Evolutionary conservation across 2,888 invertebrate species (phyloP).

Genomic region (Drosophila peninsularis): DNA sequence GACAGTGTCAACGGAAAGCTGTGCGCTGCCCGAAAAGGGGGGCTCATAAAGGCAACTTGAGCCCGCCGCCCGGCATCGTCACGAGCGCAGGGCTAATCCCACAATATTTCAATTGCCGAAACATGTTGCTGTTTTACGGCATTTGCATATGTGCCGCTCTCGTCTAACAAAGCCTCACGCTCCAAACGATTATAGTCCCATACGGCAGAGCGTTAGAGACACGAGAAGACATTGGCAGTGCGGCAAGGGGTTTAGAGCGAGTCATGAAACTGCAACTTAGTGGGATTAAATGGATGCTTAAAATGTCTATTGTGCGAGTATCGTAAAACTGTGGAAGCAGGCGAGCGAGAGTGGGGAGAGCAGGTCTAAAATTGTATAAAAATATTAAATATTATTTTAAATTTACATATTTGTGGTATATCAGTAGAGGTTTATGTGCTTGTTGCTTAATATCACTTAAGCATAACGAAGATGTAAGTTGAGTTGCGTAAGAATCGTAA

Average conservation of each 20-base stretch:
- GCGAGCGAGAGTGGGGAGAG: background rate
- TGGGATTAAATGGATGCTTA: constrained; percentile 11
- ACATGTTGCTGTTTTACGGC: constrained; percentile 59
- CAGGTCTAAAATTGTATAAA: background rate
- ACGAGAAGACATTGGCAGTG: background rate
- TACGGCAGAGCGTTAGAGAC: constrained; percentile 40
- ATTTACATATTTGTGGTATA: background rate
- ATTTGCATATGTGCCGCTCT: constrained; percentile 50
- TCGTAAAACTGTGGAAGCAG: background rate
- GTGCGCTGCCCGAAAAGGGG: constrained; percentile 6
- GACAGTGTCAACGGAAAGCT: constrained; percentile 70
- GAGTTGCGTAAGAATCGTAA: too few relatives aligned
- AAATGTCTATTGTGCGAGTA: background rate
- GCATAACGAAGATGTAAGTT: too few relatives aligned
- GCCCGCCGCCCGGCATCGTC: constrained; percentile 13
- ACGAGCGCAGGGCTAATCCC: constrained; percentile 58
- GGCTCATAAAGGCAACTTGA: constrained; percentile 43
- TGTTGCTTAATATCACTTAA: background rate
- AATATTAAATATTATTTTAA: background rate
- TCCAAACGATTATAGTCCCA: constrained; percentile 42
- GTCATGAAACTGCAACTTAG: constrained; percentile 1
- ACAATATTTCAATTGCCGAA: constrained; percentile 75
- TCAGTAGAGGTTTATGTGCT: background rate
- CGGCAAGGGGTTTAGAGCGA: constrained; percentile 9
- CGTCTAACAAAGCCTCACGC: too few relatives aligned